Percentiles rank a stretch among this genome's conserved stretches.
phyloP scores from a whole-genome alignment of 2,888 invertebrate species.

The Acanthosoma haemorrhoidale region DNA sequence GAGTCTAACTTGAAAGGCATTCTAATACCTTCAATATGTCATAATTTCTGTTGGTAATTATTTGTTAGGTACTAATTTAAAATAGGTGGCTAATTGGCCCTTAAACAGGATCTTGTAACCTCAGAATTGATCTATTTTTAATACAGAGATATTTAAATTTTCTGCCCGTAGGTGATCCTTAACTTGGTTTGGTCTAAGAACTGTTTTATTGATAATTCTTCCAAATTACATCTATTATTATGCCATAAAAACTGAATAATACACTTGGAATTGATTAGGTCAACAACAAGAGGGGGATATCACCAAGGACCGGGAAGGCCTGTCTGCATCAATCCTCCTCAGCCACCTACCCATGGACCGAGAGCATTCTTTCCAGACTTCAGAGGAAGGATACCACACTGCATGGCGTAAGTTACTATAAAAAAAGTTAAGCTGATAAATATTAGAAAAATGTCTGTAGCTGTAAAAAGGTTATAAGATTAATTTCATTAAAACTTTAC shows the following conservation, averaged over 20 bases:
- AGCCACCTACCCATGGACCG: conserved; percentile 57
- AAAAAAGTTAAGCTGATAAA: not conserved
- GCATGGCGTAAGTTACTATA: conserved; percentile 63
- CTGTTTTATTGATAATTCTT: too few relatives aligned
- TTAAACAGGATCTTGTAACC: too few relatives aligned
- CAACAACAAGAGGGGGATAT: conserved; percentile 33
- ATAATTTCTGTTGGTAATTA: too few relatives aligned
- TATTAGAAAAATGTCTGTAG: not conserved
- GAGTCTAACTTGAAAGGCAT: too few relatives aligned
- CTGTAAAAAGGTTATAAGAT: not conserved
- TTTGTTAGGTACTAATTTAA: too few relatives aligned
- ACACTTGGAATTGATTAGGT: conserved; percentile 24
- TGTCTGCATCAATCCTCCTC: conserved; percentile 61
- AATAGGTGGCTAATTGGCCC: too few relatives aligned
- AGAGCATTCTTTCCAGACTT: conserved; percentile 69
- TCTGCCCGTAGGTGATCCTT: too few relatives aligned
- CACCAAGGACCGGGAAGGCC: conserved; percentile 57
- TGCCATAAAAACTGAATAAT: not conserved
- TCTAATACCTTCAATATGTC: too few relatives aligned
- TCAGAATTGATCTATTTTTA: too few relatives aligned
- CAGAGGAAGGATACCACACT: conserved; percentile 70
- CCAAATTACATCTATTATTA: too few relatives aligned
- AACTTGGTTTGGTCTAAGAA: too few relatives aligned
- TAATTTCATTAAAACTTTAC: not conserved
- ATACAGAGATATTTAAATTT: too few relatives aligned